A percentile compares a stretch with the other conserved stretches of the same genome.
Evolutionary conservation across 2,797 vertebrate species (phyloP).

Genomic region (Morelia viridis): DNA sequence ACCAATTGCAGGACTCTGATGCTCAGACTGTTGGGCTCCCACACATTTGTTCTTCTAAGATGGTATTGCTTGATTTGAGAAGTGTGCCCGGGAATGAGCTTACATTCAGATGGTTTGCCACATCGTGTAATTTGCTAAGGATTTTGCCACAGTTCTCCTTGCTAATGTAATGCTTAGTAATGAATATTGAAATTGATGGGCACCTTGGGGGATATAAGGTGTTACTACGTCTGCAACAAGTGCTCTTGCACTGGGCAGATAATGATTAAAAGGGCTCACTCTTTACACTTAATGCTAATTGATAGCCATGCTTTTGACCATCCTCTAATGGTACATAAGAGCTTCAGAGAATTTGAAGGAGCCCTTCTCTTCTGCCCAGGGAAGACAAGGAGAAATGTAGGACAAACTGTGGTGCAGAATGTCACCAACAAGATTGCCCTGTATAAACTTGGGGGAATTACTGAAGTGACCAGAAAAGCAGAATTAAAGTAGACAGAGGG

Average conservation of each 20-base stretch:
- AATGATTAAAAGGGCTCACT: slow-evolving; percentile 64
- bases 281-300: slow-evolving; percentile 64
- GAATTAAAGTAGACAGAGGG: neutral
- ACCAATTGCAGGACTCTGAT: no score
- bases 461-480: neutral
- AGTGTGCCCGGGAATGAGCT: neutral
- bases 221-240: slow-evolving; percentile 47
- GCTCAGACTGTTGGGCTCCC: neutral
- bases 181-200: slow-evolving; percentile 48
- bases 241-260: slow-evolving; percentile 50
- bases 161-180: slow-evolving; percentile 56
- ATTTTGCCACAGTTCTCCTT: slow-evolving; percentile 9
- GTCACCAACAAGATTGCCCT: slow-evolving; percentile 37
- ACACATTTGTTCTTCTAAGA: neutral
- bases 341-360: slow-evolving; percentile 39
- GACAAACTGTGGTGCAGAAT: neutral
- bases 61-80: neutral
- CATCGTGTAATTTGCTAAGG: neutral
- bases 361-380: slow-evolving; percentile 16
- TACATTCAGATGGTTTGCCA: neutral
- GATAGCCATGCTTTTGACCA: slow-evolving; percentile 51
- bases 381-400: slow-evolving; percentile 15
- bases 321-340: slow-evolving; percentile 23
- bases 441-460: neutral
- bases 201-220: slow-evolving; percentile 55